Percentiles rank a stretch among this genome's conserved stretches.
Conservation (phyloP, 2,113 vertebrate species). For the Rattus rattus region DNA sequence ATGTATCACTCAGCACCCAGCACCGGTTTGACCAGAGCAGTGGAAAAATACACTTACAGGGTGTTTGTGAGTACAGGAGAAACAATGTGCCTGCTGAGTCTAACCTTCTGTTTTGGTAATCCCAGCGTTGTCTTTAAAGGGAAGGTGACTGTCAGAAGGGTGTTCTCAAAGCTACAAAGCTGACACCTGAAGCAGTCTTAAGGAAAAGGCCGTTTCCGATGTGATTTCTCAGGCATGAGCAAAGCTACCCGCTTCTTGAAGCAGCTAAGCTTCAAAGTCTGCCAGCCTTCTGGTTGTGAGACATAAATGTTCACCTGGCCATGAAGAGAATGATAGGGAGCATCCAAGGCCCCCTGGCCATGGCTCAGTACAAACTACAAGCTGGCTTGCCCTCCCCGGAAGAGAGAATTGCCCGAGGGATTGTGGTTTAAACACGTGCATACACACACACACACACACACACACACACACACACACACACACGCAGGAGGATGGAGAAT, state of each 20-base stretch:
- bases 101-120: too few relatives aligned
- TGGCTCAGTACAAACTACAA: background rate
- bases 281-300: background rate
- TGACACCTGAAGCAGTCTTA: background rate
- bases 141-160: background rate
- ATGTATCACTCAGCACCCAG: background rate
- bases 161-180: background rate
- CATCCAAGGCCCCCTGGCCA: background rate
- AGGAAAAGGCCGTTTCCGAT: background rate
- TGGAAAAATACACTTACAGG: background rate
- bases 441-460: background rate
- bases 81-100: background rate
- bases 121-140: background rate
- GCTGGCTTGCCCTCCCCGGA: too few relatives aligned
- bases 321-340: background rate
- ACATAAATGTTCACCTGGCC: background rate
- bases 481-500: background rate
- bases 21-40: background rate
- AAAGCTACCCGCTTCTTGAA: background rate
- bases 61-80: background rate
- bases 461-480: too few relatives aligned
- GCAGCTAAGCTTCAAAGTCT: background rate
- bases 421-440: fast-evolving
- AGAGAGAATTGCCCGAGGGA: background rate
- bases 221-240: background rate